Evolutionary conservation across 1,140 invertebrate genomes (phyloP), one percentile per base, ranked within the genome.

Genomic region (Monomorium pharaonis): DNA sequence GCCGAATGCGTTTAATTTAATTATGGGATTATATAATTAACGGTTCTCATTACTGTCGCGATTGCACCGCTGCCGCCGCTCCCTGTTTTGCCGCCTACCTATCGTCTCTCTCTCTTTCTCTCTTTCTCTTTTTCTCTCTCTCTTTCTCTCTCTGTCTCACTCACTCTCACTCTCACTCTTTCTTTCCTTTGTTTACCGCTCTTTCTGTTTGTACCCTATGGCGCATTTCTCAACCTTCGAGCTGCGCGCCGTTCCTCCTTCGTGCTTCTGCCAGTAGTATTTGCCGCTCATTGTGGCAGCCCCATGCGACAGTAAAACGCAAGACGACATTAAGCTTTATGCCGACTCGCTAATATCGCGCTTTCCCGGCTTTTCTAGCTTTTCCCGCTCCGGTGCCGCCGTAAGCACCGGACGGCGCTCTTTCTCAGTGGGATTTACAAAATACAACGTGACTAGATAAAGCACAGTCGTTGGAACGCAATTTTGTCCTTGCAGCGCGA

Each of bases 21-120:
- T 90, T 90, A 90, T 90, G 74, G 89, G 83, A 88, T 90, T 88
- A 88, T 78, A 88, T 90, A 90, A 90, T 90, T 90, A 90, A 90
- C 89, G 80, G 65, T 72, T 88, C 89, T 90, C 89, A 86, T 90
- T 90, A 88, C 72, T 75, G 89, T 86, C 89, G 84, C 83, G 83
- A 90, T 90, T 88, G 83, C 83, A 69, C 86, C 54, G 37, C 14
- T 33, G 42, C 69, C 24, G 24, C 30, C 2, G 3, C 27, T 0
- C 10, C 7, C 24, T 10, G 14, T 47, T 77, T 24, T 5, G 6
- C n/a, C 1, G 18, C 16, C 42, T 10, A 14, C 70, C 0, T 37
- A 2, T 70, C 30, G n/a, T 16, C 37, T 37, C 54, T 72, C 54
- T 5, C 5, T 44, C 16, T 18, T 51, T 62, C 27, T 21, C 51